Evolutionary conservation across 2,797 vertebrate genomes (phyloP), one percentile per base, ranked within the genome.

Genomic region (Xiphophorus birchmanni): DNA sequence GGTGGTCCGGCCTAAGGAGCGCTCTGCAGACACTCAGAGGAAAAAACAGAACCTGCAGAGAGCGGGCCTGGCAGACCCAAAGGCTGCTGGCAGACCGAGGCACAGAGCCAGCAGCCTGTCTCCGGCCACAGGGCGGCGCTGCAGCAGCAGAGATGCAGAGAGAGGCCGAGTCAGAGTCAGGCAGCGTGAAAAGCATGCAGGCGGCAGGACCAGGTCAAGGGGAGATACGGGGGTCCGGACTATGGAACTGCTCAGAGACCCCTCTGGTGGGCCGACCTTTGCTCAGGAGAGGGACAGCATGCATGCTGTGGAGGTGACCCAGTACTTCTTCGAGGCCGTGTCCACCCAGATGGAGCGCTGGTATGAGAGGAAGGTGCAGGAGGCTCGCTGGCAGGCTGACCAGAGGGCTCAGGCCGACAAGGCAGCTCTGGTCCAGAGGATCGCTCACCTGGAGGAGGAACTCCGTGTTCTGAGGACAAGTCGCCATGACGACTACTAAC

Each of bases 301-400:
- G 82, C 97, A 97, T 29, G 97, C 98, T 0, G 91, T 98, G 88
- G 97, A 99, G 95, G 97, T 99, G 56, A 99, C 98, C 0, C 98
- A 99, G 95, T 97, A 97, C 90, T 99, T 99, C 92, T 98, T 99
- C 0, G 97, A 99, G 95, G 97, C 98, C 0, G 97, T 99, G 77
- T 98, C 98, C 0, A 96, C 96, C 0, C 98, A 99, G 95, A 98
- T 99, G 98, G 98, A 99, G 93, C 98, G 96, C 91, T 99, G 98
- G 98, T 99, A 99, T 0, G 97, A 99, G 74, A 95, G 97, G 83
- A 99, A 99, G 93, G 97, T 99, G 76, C 96, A 99, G 79, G 98
- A 99, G 91, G 97, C 97, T 0, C 95, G 95, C 35, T 95, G 95
- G 91, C 97, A 98, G 91, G 97, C 97, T 0, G 94, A 95, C 63